A percentile compares a stretch with the other conserved stretches of the same genome.
Conservation (phyloP, 2,888 invertebrate genomes). For the Coleophora deauratella region DNA sequence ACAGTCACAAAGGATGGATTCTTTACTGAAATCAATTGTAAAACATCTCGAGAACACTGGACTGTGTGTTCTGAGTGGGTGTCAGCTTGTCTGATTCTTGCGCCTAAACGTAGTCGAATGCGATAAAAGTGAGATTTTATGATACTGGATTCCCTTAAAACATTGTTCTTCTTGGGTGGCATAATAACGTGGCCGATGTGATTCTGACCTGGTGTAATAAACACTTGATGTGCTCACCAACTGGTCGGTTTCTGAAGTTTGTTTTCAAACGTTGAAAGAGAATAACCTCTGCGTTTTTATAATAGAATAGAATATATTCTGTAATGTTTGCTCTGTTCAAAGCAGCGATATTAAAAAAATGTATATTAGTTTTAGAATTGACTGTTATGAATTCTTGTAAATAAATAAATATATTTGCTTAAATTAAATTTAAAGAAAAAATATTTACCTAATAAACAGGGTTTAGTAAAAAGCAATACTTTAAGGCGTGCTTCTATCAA, state of each 20-base stretch:
- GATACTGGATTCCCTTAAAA: constrained; percentile 57
- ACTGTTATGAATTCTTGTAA: too few relatives aligned
- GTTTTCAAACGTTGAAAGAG: constrained; percentile 47
- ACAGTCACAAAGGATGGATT: too few relatives aligned
- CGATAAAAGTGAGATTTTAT: constrained; percentile 68
- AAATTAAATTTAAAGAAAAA: too few relatives aligned
- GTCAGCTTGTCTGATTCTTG: constrained; percentile 54
- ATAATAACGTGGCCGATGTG: constrained; percentile 43
- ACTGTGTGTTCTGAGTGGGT: constrained; percentile 44
- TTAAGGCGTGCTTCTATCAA: too few relatives aligned
- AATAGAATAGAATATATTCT: too few relatives aligned
- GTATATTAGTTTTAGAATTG: too few relatives aligned
- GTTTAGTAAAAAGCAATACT: too few relatives aligned
- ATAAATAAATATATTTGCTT: too few relatives aligned
- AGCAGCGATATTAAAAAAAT: too few relatives aligned
- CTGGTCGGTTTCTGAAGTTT: constrained; percentile 41
- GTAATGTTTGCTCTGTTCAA: too few relatives aligned
- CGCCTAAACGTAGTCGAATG: constrained; percentile 39
- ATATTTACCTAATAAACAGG: too few relatives aligned
- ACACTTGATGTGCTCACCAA: constrained; percentile 51
- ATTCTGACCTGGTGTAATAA: constrained; percentile 50
- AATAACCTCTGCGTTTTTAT: constrained; percentile 22
- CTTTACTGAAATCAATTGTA: too few relatives aligned
- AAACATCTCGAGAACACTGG: constrained; percentile 1
- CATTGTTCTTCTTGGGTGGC: constrained; percentile 70